Percentiles rank a stretch among this genome's conserved stretches.
These are phyloP conservation scores for Centropus unirufus DNA, from an alignment of 2,113 vertebrate genomes.

Conservation along the genomic window DNA sequence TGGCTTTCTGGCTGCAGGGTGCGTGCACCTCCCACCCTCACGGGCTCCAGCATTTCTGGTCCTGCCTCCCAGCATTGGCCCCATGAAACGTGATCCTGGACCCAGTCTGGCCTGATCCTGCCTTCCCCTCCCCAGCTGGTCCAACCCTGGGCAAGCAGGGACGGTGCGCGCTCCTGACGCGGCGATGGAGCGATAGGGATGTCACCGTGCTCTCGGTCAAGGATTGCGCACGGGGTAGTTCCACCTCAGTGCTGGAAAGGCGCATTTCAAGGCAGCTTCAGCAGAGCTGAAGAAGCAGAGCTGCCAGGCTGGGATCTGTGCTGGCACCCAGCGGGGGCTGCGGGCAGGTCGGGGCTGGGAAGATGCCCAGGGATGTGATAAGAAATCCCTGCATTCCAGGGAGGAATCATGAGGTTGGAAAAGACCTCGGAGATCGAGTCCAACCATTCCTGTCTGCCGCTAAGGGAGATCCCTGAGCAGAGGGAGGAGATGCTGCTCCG, in stretches of 20 bases:
- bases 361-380: not conserved
- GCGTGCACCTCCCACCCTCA: not conserved
- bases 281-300: not conserved
- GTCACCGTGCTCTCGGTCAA: not conserved
- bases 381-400: not conserved
- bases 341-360: not conserved
- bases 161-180: not conserved
- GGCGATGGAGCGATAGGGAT: not conserved
- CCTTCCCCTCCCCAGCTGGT: not conserved
- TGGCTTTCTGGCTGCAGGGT: not conserved
- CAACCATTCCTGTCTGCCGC: too few relatives aligned
- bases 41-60: not conserved
- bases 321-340: not conserved
- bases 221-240: too few relatives aligned
- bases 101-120: not conserved
- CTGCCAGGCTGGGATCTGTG: not conserved
- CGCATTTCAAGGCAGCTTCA: not conserved
- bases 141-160: not conserved
- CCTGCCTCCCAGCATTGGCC: rapidly evolving
- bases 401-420: too few relatives aligned
- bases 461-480: too few relatives aligned
- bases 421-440: too few relatives aligned
- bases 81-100: not conserved
- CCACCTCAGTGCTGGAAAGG: rapidly evolving
- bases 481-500: not conserved